Evolutionary conservation across 2,888 invertebrate genomes (phyloP).

Genomic region (Horisme vitalbata): DNA sequence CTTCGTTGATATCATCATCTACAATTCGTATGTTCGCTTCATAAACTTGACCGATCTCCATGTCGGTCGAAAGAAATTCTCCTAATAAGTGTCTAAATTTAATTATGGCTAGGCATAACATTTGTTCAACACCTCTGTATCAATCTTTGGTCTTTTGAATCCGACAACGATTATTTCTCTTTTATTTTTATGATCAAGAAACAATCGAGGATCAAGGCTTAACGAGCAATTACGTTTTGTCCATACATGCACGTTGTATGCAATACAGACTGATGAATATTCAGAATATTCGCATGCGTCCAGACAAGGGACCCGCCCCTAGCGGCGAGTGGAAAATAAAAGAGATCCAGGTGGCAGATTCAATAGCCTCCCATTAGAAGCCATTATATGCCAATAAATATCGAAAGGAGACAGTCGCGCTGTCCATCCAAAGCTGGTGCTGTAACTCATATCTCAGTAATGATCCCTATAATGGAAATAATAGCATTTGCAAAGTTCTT

Average conservation of each 20-base stretch:
- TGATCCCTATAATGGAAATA: constrained; percentile 67
- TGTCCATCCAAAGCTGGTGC: constrained; percentile 64
- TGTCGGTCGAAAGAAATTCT: constrained; percentile 17
- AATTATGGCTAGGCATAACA: too few species aligned
- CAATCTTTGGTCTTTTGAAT: constrained; percentile 50
- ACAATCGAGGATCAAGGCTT: constrained; percentile 73
- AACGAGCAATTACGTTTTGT: constrained; percentile 79
- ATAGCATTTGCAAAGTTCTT: constrained; percentile 45
- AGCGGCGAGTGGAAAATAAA: constrained; percentile 59
- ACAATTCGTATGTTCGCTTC: constrained; percentile 29
- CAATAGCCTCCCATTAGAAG: constrained; percentile 80
- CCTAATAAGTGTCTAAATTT: too few species aligned
- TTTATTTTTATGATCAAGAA: constrained; percentile 75
- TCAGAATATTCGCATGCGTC: constrained; percentile 70
- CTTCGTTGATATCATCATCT: constrained; percentile 71
- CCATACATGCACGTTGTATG: constrained; percentile 58
- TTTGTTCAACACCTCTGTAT: constrained; percentile 27
- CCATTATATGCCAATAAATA: constrained; percentile 81
- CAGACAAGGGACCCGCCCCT: constrained; percentile 50
- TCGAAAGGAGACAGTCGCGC: constrained; percentile 66
- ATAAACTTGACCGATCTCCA: constrained; percentile 27
- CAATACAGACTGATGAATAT: constrained; percentile 65
- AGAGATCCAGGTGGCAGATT: constrained; percentile 75
- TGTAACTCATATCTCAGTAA: constrained; percentile 71
- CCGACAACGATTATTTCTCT: constrained; percentile 47